Base-by-base conservation (phyloP, 2,797 vertebrate species). In the Hyperoplus lanceolatus region DNA sequence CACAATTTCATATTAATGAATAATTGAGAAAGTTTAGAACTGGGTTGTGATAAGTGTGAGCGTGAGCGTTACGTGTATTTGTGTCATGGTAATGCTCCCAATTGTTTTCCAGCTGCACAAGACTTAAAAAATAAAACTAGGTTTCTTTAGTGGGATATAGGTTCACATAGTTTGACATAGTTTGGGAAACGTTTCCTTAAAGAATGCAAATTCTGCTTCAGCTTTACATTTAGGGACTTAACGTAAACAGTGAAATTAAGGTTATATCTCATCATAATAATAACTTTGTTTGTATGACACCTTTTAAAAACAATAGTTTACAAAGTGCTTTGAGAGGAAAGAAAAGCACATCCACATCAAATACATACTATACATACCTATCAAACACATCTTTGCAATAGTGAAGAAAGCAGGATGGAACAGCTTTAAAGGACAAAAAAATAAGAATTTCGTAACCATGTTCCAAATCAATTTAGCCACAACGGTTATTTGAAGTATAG, bases 1-100 rank as follows among this genome's bases (percentile, higher is more conserved):
- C 93, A 94, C 94, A 95, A 96, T 95, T 95, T 95, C 91, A 92
- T 91, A 94, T 92, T 93, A 93, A 95, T 96, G 94, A 96, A 96
- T 96, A 95, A 96, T 96, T 95, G 93, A 96, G 90, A 94, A 92
- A 93, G 91, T 92, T 94, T 90, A 88, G 89, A 94, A 94, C 89
- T 93, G 87, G 91, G 92, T 90, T 93, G 92, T 68, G 86, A 92
- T 89, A 82, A 86, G 83, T 83, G 90, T 86, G 29, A 3, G 88
- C 38, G 42, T 16, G 77, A 86, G 88, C 50, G 81, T 89, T 87
- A 85, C 87, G 85, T 90, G 89, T 92, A 94, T 92, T 89, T 94
- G 90, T 94, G 93, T 93, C 93, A 92, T 70, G 75, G 82, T 86
- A 80, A 89, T 78, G 69, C 90, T 88, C 51, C 29, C n/a, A 77